These are phyloP conservation scores for Cyrtodaria siliqua DNA, from an alignment of 2,888 invertebrate genomes.

Conservation along the genomic window DNA sequence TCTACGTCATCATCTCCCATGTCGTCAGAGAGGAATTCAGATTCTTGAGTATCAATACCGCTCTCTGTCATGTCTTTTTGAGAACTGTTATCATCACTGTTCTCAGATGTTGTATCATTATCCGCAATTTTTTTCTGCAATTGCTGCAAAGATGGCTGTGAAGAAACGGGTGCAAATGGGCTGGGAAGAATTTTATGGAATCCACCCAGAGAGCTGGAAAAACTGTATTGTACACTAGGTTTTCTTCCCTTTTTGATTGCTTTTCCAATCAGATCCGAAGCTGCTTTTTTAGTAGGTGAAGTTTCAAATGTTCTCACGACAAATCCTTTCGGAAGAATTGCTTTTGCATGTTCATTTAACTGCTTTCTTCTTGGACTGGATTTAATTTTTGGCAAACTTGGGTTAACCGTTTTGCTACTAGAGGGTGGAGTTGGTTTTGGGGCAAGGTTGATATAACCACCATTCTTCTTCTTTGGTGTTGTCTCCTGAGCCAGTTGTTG, in stretches of 20 bases:
- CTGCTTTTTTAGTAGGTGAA: conserved; percentile 82
- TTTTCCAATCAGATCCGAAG: conserved; percentile 70
- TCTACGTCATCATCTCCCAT: conserved; percentile 3
- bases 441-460: conserved; percentile 53
- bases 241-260: conserved; percentile 41
- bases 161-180: background rate
- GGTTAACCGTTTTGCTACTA: background rate
- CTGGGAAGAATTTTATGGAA: conserved; percentile 34
- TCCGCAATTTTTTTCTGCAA: background rate
- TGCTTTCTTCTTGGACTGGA: conserved; percentile 58
- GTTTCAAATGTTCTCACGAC: conserved; percentile 69
- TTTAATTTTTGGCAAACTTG: conserved; percentile 8
- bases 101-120: background rate
- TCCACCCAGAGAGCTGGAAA: conserved; percentile 1
- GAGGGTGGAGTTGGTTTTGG: conserved; percentile 63
- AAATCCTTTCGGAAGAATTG: conserved; percentile 83
- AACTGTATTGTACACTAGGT: conserved; percentile 17
- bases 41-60: background rate
- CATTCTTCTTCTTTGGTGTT: conserved; percentile 66
- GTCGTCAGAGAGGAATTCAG: background rate
- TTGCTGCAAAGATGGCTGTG: background rate
- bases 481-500: conserved; percentile 48
- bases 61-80: background rate
- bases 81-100: background rate
- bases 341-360: conserved; percentile 75